These are phyloP conservation scores for Fragum sueziense DNA, from an alignment of 2,888 invertebrate genomes.

Conservation along the genomic window DNA sequence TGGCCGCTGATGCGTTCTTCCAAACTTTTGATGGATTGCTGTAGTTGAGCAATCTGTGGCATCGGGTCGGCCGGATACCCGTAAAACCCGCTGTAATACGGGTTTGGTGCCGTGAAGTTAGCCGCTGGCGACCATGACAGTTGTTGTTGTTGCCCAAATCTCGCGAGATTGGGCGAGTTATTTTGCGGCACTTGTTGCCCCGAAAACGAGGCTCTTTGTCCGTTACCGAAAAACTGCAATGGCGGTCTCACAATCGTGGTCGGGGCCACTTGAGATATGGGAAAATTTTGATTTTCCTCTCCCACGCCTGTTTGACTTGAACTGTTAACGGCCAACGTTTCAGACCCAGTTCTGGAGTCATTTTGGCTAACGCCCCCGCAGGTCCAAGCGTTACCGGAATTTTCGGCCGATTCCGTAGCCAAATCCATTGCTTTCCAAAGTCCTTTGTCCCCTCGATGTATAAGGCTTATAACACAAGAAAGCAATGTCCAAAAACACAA, in stretches of 20 bases:
- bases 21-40: background rate
- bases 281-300: background rate
- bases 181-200: background rate
- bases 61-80: background rate
- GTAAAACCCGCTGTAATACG: background rate
- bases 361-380: background rate
- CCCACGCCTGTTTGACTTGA: background rate
- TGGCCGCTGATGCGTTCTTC: background rate
- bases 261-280: background rate
- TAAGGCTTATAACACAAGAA: background rate
- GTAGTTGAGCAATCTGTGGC: background rate
- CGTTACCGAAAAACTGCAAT: background rate
- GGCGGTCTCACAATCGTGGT: background rate
- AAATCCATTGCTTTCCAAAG: background rate
- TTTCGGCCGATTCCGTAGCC: background rate
- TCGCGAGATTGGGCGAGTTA: too few species aligned
- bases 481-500: background rate
- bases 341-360: background rate
- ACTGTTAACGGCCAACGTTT: background rate
- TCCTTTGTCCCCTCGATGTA: background rate
- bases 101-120: background rate
- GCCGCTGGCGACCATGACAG: background rate
- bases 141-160: background rate
- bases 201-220: background rate
- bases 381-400: background rate